phyloP scores from a whole-genome alignment of 2,888 invertebrate species.

The Hydriomena furcata region DNA sequence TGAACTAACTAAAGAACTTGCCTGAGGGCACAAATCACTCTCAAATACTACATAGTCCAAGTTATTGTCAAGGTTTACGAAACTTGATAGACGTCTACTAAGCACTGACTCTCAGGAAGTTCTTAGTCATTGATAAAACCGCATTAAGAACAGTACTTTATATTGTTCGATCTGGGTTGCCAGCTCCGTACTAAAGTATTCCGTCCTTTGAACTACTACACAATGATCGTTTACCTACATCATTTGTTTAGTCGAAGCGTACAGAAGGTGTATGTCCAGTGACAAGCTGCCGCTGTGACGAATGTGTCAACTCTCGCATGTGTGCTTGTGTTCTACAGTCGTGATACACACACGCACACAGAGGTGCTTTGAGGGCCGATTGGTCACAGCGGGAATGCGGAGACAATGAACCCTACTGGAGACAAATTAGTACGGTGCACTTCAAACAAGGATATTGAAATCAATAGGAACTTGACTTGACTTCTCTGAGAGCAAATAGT shows the following conservation, averaged over 20 bases:
- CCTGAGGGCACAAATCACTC: no score
- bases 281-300: slow-evolving; percentile 28
- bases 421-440: slow-evolving; percentile 17
- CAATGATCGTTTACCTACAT: slow-evolving; percentile 9
- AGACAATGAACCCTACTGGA: slow-evolving; percentile 20
- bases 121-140: no score
- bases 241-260: slow-evolving; percentile 7
- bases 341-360: not conserved
- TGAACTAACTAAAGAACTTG: no score
- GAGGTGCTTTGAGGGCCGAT: slow-evolving; percentile 16
- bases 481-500: not conserved
- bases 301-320: slow-evolving; percentile 17
- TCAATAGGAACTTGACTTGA: slow-evolving; percentile 5
- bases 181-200: not conserved
- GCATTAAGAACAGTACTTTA: not conserved
- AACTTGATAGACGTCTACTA: no score
- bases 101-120: no score
- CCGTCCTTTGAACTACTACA: slow-evolving; percentile 3
- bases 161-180: not conserved
- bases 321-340: slow-evolving; percentile 1
- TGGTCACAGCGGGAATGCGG: slow-evolving; percentile 22
- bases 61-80: no score
- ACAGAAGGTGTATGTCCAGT: slow-evolving; percentile 33
- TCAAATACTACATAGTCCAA: no score
- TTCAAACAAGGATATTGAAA: slow-evolving; percentile 17